Percentiles rank a stretch among this genome's conserved stretches.
phyloP scores from a whole-genome alignment of 2,113 vertebrate genomes.

The Stegastes partitus region DNA sequence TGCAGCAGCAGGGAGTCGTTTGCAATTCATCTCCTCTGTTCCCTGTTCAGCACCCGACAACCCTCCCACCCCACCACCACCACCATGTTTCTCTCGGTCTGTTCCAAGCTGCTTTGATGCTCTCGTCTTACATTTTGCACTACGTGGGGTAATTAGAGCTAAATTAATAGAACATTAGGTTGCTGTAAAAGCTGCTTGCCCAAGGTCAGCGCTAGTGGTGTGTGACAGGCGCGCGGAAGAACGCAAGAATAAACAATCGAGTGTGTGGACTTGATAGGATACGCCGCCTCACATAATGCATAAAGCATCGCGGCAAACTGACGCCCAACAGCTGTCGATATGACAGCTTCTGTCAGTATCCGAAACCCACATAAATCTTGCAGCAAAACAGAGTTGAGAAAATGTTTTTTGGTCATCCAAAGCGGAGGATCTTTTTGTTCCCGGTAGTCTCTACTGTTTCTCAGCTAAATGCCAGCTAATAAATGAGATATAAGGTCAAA shows the following conservation, averaged over 20 bases:
- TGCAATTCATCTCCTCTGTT: conserved; percentile 34
- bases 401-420: not conserved
- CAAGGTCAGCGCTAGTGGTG: conserved; percentile 45
- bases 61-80: not conserved
- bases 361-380: not conserved
- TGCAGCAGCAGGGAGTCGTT: conserved; percentile 53
- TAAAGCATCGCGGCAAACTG: conserved; percentile 9
- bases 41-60: not conserved
- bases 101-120: conserved; percentile 44
- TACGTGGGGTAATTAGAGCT: conserved; percentile 52
- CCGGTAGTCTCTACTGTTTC: too few species aligned
- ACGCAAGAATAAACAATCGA: conserved; percentile 10
- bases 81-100: conserved; percentile 25
- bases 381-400: not conserved
- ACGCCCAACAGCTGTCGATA: conserved; percentile 18
- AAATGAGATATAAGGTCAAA: too few species aligned
- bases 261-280: conserved; percentile 6
- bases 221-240: conserved; percentile 16
- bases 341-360: conserved; percentile 6
- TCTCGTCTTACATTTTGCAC: not conserved
- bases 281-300: not conserved
- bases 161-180: conserved; percentile 54
- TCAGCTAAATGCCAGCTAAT: too few species aligned
- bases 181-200: conserved; percentile 36
- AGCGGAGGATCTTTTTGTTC: too few species aligned